These are phyloP conservation scores for Cylloceria caligata DNA, from an alignment of 2,888 invertebrate species.

Conservation along the genomic window DNA sequence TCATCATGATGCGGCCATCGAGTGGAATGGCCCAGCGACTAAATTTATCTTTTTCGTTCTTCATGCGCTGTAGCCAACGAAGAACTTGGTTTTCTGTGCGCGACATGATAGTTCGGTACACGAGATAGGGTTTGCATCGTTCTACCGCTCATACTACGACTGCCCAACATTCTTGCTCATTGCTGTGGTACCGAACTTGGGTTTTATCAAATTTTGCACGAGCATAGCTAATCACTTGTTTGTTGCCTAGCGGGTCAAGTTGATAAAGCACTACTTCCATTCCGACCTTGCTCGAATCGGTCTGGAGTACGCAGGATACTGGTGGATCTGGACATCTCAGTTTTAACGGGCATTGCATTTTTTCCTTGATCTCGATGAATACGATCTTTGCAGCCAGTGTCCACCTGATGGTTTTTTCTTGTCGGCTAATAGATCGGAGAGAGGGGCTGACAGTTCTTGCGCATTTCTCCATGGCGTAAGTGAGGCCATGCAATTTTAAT, in stretches of 20 bases:
- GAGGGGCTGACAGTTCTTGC: neutral
- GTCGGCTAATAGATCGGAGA: neutral
- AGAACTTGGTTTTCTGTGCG: constrained; percentile 68
- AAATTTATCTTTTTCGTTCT: constrained; percentile 67
- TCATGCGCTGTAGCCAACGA: constrained; percentile 64
- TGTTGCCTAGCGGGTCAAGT: neutral
- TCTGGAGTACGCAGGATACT: neutral
- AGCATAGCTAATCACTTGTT: neutral
- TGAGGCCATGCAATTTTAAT: neutral
- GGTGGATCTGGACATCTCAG: neutral
- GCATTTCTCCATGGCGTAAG: constrained; percentile 18
- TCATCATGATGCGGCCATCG: too few species aligned
- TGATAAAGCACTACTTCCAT: constrained; percentile 11
- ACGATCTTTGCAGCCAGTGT: neutral
- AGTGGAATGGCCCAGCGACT: constrained; percentile 68
- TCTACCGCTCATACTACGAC: neutral
- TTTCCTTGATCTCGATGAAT: neutral
- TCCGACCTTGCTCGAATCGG: neutral
- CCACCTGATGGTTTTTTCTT: constrained; percentile 8
- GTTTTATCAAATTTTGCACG: constrained; percentile 1
- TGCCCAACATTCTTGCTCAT: neutral
- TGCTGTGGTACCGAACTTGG: neutral
- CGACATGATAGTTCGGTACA: constrained; percentile 62
- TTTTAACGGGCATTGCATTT: neutral
- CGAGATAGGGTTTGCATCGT: constrained; percentile 58